Conservation (phyloP, 2,888 invertebrate genomes). For the Torymus auratus region DNA sequence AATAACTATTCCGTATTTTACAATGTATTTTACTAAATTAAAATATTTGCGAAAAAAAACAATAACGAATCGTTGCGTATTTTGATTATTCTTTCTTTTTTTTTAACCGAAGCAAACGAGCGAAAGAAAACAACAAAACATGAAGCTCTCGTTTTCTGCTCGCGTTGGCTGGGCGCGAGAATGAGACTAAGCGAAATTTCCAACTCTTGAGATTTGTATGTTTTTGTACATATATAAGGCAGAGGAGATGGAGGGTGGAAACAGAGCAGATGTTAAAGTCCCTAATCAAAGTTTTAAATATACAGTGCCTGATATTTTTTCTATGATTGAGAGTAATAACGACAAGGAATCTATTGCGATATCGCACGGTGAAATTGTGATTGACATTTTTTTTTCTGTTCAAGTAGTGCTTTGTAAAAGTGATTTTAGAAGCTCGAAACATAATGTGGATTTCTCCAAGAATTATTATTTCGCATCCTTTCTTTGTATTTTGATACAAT, state of each 20-base stretch:
- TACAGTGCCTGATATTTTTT: constrained; percentile 68
- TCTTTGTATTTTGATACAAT: constrained; percentile 29
- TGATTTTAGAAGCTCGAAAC: not conserved
- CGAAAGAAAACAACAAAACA: no score
- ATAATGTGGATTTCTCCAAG: constrained; percentile 4
- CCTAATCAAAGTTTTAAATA: constrained; percentile 65
- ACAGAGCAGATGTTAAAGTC: constrained; percentile 50
- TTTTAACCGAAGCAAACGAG: no score
- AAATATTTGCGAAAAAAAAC: constrained; percentile 65
- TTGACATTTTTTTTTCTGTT: constrained; percentile 40
- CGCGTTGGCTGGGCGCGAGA: constrained; percentile 9
- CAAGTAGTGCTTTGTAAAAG: not conserved
- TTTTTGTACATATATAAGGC: constrained; percentile 39
- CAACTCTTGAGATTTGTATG: constrained; percentile 44
- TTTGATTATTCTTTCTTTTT: constrained; percentile 63
- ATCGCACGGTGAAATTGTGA: constrained; percentile 57
- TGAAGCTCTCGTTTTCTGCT: constrained; percentile 15
- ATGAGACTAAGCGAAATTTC: constrained; percentile 49
- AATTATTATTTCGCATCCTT: constrained; percentile 24
- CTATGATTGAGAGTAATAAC: constrained; percentile 53
- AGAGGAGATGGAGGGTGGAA: constrained; percentile 41
- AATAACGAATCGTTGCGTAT: constrained; percentile 63
- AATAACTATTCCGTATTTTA: constrained; percentile 67
- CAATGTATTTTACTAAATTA: constrained; percentile 71
- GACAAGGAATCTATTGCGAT: constrained; percentile 54